These are phyloP conservation scores for Apamea monoglypha DNA, from an alignment of 2,888 invertebrate species.

Conservation along the genomic window DNA sequence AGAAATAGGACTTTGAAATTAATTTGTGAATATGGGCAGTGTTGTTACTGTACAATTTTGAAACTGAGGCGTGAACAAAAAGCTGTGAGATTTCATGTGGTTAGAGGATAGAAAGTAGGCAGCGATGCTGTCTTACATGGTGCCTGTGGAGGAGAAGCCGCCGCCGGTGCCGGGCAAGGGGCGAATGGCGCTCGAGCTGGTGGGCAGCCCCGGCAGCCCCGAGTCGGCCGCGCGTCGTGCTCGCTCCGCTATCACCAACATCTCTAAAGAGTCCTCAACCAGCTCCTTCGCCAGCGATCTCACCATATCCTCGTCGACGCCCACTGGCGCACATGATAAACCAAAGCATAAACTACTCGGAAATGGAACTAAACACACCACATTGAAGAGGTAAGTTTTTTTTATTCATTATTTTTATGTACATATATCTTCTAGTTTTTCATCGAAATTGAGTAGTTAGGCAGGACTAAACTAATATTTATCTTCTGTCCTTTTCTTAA, in stretches of 20 bases:
- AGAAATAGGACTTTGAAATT: constrained; percentile 46
- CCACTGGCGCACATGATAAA: constrained; percentile 91
- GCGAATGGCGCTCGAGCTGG: constrained; percentile 88
- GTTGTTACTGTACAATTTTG: constrained; percentile 59
- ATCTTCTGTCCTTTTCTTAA: too few relatives aligned
- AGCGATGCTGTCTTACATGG: constrained; percentile 94
- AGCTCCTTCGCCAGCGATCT: constrained; percentile 93
- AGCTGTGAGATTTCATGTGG: constrained; percentile 59
- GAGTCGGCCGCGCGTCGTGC: constrained; percentile 79
- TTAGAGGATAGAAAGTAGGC: constrained; percentile 61
- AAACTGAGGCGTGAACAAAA: constrained; percentile 57
- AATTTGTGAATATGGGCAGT: constrained; percentile 52
- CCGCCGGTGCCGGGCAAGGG: constrained; percentile 91
- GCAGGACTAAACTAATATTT: too few relatives aligned
- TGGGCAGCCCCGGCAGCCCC: constrained; percentile 82
- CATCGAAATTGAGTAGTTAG: not conserved
- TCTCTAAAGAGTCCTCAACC: constrained; percentile 93
- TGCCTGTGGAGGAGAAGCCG: constrained; percentile 94
- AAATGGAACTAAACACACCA: constrained; percentile 93
- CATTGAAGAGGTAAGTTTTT: constrained; percentile 92
- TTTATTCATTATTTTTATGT: not conserved
- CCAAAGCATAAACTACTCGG: constrained; percentile 92
- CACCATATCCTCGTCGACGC: constrained; percentile 91
- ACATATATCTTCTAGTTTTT: not conserved
- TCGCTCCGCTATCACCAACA: constrained; percentile 76